These are phyloP conservation scores for Platycheirus albimanus DNA, from an alignment of 2,888 invertebrate genomes.

Conservation along the genomic window DNA sequence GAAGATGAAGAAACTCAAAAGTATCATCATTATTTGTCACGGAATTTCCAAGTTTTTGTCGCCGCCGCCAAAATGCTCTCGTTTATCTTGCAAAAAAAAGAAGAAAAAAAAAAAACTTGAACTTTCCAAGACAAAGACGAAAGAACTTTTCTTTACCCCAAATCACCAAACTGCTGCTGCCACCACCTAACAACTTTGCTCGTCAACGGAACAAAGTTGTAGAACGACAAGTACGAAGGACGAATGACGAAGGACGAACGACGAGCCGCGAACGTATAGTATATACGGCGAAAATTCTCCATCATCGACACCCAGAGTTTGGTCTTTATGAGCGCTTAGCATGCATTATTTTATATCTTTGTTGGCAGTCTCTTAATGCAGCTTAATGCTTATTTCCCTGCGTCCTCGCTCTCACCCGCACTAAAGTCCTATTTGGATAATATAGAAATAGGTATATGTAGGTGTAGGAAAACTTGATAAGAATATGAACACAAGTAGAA, in stretches of 20 bases:
- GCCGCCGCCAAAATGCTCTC: constrained; percentile 50
- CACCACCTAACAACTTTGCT: neutral
- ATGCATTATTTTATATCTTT: constrained; percentile 66
- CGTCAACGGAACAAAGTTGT: constrained; percentile 37
- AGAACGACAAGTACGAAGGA: constrained; percentile 7
- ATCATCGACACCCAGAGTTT: constrained; percentile 59
- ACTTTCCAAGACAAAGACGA: constrained; percentile 49
- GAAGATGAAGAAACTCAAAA: constrained; percentile 18
- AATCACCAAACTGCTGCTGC: neutral
- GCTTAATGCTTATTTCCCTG: constrained; percentile 69
- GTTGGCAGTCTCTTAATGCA: constrained; percentile 68
- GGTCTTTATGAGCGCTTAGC: constrained; percentile 66
- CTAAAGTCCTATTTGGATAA: constrained; percentile 62
- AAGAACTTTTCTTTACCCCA: constrained; percentile 45
- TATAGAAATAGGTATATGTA: too few species aligned
- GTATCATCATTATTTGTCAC: constrained; percentile 66
- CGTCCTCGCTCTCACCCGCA: constrained; percentile 42
- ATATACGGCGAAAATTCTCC: constrained; percentile 28
- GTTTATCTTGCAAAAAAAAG: constrained; percentile 49
- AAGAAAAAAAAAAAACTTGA: constrained; percentile 13
- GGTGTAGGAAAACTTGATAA: constrained; percentile 52
- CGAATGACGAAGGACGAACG: too few species aligned
- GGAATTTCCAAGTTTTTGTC: constrained; percentile 55
- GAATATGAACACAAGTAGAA: neutral
- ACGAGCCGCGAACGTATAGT: too few species aligned